Conservation (phyloP, 1,140 invertebrate species). For the Grapholita molesta region DNA sequence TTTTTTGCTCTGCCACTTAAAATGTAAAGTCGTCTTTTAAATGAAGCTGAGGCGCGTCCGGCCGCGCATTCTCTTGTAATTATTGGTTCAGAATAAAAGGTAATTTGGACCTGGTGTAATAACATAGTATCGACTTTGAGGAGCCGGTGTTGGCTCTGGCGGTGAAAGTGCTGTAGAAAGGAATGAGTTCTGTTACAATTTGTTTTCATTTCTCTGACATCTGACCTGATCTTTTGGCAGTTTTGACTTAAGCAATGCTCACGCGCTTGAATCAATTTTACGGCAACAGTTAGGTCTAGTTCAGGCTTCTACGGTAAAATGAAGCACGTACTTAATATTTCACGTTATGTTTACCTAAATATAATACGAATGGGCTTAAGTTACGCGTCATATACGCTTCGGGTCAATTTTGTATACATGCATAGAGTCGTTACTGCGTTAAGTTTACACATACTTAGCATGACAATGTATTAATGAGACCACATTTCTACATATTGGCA, state of each 20-base stretch:
- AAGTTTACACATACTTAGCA: too few relatives aligned
- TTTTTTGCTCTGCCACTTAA: constrained; percentile 25
- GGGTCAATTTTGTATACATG: too few relatives aligned
- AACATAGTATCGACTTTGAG: constrained; percentile 19
- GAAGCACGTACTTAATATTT: background rate
- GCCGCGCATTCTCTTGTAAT: constrained; percentile 31
- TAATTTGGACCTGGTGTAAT: constrained; percentile 26
- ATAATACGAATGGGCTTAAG: too few relatives aligned
- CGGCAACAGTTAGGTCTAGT: background rate
- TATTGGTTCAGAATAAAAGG: constrained; percentile 34
- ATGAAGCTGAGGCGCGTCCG: constrained; percentile 18
- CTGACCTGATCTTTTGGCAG: constrained; percentile 1
- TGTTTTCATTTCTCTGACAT: constrained; percentile 6
- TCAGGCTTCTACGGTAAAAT: background rate
- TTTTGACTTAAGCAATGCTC: background rate
- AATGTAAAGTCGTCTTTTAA: constrained; percentile 27
- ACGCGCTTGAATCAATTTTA: background rate
- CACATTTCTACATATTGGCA: too few relatives aligned
- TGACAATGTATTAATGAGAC: too few relatives aligned
- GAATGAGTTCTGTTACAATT: background rate
- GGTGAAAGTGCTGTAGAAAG: background rate
- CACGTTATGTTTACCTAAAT: too few relatives aligned
- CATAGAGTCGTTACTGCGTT: too few relatives aligned
- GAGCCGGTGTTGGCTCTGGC: background rate
- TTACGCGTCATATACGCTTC: too few relatives aligned